Evolutionary conservation across 23 tunicate species (phyloP), one percentile per base, ranked within the genome.

Genomic region (Phallusia fumigata): DNA sequence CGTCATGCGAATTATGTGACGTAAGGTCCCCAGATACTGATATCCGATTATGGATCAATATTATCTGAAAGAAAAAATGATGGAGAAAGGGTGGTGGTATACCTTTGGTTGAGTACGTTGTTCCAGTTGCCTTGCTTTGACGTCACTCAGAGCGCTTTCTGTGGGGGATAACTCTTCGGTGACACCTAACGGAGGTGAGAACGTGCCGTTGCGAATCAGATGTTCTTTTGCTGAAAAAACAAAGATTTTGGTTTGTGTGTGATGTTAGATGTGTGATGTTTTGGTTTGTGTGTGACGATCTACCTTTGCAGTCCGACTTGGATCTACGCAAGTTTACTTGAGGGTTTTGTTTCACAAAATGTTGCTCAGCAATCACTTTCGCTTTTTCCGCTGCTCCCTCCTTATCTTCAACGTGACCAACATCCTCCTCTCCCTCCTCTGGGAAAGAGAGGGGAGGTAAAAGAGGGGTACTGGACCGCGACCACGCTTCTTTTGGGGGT

Each of bases 371-470:
- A n/a, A 21, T 30, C 34, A 21, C 13, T 28, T 36, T 35, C 24
- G 49, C 78, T 34, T 75, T 18, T 18, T 78, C 51, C 65, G 24
- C 84, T 5, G 69, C 69, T 21, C 3, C 69, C 69, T 21, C 69
- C 13, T 35, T 36, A 82, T 22, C 79, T 5, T 10, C 21, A 21
- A 31, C 80, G 11, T 72, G 64, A 50, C 13, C 58, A n/a, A 16
- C 30, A 13, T 76, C 49, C 22, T 53, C 44, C 64, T 74, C 82
- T 0, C 33, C 28, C 73, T 88, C 83, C 26, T 77, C 97, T 5
- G 81, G 93, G 11, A 83, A 81, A 24, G 97, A 81, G 6, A 93
- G 74, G n/a, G 93, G 94, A 0, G 98, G 98, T 30, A 94, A 79
- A 76, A 78, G 86, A 22, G 98, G 98, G 21, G 98, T 94, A 45